phyloP scores from a whole-genome alignment of 1,140 invertebrate species.

The Heliothis virescens region DNA sequence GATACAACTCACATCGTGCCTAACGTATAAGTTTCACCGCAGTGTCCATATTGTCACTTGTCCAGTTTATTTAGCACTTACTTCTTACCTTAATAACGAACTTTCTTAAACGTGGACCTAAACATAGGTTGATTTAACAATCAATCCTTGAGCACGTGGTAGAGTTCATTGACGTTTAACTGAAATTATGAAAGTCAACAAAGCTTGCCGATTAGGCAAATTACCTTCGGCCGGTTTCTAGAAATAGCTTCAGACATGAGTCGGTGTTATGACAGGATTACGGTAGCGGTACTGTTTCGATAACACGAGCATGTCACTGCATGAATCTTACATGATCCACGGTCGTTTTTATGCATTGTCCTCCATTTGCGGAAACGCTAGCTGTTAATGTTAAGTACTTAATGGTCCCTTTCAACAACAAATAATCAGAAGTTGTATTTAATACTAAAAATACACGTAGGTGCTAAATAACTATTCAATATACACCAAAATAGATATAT shows the following conservation, averaged over 20 bases:
- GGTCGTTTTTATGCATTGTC: not conserved
- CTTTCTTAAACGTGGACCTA: constrained; percentile 44
- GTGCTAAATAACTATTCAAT: too few species aligned
- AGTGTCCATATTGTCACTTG: constrained; percentile 46
- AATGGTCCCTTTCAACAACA: too few species aligned
- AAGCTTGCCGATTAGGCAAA: constrained; percentile 17
- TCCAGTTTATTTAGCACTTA: constrained; percentile 49
- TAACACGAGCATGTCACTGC: not conserved
- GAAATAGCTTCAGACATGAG: not conserved
- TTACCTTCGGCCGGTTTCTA: constrained; percentile 4
- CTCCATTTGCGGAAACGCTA: not conserved
- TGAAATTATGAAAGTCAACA: constrained; percentile 31
- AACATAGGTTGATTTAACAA: not conserved
- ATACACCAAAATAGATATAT: too few species aligned
- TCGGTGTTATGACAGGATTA: constrained; percentile 15
- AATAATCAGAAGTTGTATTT: too few species aligned
- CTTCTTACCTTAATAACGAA: constrained; percentile 22
- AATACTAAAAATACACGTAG: too few species aligned
- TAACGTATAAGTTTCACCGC: constrained; percentile 48
- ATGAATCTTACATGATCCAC: constrained; percentile 14
- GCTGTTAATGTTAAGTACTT: not conserved
- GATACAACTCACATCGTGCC: constrained; percentile 1
- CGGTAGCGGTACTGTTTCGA: not conserved
- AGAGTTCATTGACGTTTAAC: constrained; percentile 14
- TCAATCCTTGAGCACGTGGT: not conserved